Base-by-base conservation (phyloP, 2,113 vertebrate species). In the Mobula birostris region DNA sequence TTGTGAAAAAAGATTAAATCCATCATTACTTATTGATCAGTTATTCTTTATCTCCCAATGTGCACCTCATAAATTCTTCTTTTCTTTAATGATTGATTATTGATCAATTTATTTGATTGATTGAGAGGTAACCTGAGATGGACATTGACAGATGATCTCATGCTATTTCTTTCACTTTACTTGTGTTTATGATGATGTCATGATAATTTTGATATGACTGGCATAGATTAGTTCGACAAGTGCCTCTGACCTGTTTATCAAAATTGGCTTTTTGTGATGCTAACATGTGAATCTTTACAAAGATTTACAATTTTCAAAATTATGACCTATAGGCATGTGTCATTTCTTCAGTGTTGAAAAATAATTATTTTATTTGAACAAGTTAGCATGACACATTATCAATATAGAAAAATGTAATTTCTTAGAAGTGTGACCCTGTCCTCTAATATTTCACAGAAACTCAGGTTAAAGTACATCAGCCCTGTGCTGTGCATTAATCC, bases 121-220 rank as follows among this genome's bases (percentile, higher is more conserved):
- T 98, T 95, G 97, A 96, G 96, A 96, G 95, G 96, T 96, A 96
- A 97, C 97, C 96, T 96, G 96, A 97, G 97, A 96, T 95, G 95
- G 98, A 98, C 97, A 96, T 95, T 98, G 98, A 98, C 96, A 96
- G 97, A 98, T 98, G 97, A 95, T 94, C 95, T 96, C 95, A 94
- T 96, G 96, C 96, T 96, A 96, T 96, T 97, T 95, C 96, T 95
- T 97, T 96, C 97, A 97, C 96, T 85, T 94, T 88, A 96, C 95
- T 96, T 96, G 96, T 97, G 96, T 87, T 94, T 82, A 94, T 95
- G 94, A 97, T 96, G 96, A 98, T 96, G 97, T 98, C 97, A 97
- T 97, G 88, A 95, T 95, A 91, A 94, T 92, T 92, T 94, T 95
- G 96, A 96, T 96, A 96, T 94, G 96, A 96, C 95, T 95, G 96